Percentiles rank a stretch among this genome's conserved stretches.
Conservation (phyloP, 2,113 vertebrate genomes). For the Fregetta grallaria region DNA sequence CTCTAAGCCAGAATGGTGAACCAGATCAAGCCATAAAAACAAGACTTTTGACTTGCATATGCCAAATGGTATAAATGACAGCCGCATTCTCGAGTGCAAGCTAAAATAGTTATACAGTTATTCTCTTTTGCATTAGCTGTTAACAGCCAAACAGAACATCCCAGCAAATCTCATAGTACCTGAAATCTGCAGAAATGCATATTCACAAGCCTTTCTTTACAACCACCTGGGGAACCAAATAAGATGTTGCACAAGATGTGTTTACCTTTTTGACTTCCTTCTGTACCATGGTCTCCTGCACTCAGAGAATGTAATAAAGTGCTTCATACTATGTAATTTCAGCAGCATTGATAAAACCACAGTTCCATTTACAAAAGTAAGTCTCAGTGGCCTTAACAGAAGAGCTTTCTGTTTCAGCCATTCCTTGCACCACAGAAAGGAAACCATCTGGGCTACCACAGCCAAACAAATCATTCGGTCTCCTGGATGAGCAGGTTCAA, state of each 20-base stretch:
- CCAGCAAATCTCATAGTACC: not conserved
- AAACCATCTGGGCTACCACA: not conserved
- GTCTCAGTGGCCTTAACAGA: not conserved
- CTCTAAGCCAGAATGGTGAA: not conserved
- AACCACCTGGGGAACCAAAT: not conserved
- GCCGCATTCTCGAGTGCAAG: not conserved
- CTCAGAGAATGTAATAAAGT: not conserved
- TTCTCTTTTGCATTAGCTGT: not conserved
- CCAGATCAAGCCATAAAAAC: not conserved
- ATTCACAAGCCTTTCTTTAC: not conserved
- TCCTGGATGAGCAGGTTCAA: not conserved
- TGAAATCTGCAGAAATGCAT: not conserved
- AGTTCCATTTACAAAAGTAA: not conserved
- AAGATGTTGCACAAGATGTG: not conserved
- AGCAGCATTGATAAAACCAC: not conserved
- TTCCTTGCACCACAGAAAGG: not conserved
- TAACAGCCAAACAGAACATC: not conserved
- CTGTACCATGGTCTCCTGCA: not conserved
- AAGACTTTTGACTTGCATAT: not conserved
- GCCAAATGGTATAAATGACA: not conserved
- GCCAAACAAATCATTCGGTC: not conserved
- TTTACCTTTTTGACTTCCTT: not conserved
- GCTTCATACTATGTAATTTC: not conserved
- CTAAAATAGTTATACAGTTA: not conserved
- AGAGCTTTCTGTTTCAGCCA: not conserved